A percentile compares a stretch with the other conserved stretches of the same genome.
Conservation (phyloP, 2,888 invertebrate genomes). For the Agonopterix alstromeriana region DNA sequence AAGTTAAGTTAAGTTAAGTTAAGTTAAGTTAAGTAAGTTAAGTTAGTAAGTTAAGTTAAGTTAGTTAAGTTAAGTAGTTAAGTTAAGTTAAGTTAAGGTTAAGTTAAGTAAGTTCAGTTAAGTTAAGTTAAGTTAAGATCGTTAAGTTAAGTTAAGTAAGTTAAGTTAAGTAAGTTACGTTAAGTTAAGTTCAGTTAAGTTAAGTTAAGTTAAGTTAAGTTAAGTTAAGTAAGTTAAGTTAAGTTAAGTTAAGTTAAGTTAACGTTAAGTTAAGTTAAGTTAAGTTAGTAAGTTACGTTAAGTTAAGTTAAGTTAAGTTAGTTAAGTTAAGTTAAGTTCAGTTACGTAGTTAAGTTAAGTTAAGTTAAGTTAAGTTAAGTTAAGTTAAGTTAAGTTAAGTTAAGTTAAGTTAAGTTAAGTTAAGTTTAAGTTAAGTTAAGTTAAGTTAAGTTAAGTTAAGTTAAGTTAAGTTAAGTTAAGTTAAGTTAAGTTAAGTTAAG, state of each 20-base stretch:
- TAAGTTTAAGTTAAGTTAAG: slow-evolving; percentile 12
- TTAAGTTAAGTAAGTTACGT: slow-evolving; percentile 11
- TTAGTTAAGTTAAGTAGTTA: slow-evolving; percentile 15
- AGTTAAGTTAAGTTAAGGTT: slow-evolving; percentile 15
- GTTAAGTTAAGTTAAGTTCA: slow-evolving; percentile 13
- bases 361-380: slow-evolving; percentile 14
- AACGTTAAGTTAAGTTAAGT: slow-evolving; percentile 14
- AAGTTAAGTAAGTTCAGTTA: slow-evolving; percentile 16
- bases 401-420: slow-evolving; percentile 13
- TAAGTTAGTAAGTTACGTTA: slow-evolving; percentile 13
- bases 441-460: slow-evolving; percentile 10
- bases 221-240: slow-evolving; percentile 7
- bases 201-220: slow-evolving; percentile 11
- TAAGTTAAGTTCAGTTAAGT: slow-evolving; percentile 11
- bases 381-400: slow-evolving; percentile 16
- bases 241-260: slow-evolving; percentile 11
- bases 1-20: slow-evolving; percentile 20
- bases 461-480: slow-evolving; percentile 8
- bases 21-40: slow-evolving; percentile 16
- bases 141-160: slow-evolving; percentile 13
- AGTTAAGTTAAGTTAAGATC: slow-evolving; percentile 15
- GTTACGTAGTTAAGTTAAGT: slow-evolving; percentile 16
- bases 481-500: slow-evolving; percentile 13
- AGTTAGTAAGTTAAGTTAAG: slow-evolving; percentile 15
- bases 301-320: slow-evolving; percentile 14